Conservation (phyloP, 35 echinoderm and acorn worm genomes). For the Amphiura filiformis region DNA sequence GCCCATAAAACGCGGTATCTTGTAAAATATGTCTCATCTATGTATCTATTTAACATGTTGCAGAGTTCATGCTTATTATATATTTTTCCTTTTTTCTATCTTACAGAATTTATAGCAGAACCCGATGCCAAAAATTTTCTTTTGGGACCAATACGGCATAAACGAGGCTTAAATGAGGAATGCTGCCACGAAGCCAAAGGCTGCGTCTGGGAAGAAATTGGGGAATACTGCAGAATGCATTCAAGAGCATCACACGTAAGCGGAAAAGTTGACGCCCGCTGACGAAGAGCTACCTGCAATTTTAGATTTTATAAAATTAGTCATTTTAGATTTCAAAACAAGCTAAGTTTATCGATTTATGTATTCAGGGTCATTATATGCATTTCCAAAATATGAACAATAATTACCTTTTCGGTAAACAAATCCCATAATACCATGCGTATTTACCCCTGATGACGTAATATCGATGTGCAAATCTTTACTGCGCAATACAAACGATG, state of each 20-base stretch:
- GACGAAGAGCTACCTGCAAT: background rate
- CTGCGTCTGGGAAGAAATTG: slow-evolving; percentile 39
- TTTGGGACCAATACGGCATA: background rate
- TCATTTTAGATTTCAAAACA: no score
- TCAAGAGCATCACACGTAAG: background rate
- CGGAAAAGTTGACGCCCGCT: background rate
- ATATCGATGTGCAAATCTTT: no score
- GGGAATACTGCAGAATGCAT: slow-evolving; percentile 26
- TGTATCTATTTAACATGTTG: no score
- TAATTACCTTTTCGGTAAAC: no score
- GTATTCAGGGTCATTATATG: no score
- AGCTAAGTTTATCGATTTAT: no score
- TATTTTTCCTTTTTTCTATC: background rate
- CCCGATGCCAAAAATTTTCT: slow-evolving; percentile 16
- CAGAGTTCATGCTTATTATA: background rate
- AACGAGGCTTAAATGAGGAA: slow-evolving; percentile 38
- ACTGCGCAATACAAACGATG: no score
- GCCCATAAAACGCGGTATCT: background rate
- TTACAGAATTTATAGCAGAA: slow-evolving; percentile 28
- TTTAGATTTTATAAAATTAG: background rate
- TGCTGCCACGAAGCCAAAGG: slow-evolving; percentile 30
- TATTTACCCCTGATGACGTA: no score
- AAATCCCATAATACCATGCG: no score
- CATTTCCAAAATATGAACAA: no score
- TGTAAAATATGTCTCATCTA: no score